Conservation (phyloP, 2,888 invertebrate species). For the Nomada ferruginata region DNA sequence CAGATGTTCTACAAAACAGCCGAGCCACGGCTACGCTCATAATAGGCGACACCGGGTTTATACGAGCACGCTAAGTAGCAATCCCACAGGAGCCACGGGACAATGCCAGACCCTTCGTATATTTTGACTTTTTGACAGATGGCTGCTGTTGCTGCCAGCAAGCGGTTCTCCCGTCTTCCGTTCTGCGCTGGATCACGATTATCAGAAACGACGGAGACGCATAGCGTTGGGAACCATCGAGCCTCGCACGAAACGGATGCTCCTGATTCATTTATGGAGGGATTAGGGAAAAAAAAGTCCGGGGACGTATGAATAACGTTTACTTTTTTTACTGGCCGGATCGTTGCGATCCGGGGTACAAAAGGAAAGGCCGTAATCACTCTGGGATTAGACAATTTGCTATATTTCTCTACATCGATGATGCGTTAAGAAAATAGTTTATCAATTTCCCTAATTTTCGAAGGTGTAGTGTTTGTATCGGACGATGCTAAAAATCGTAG, state of each 20-base stretch:
- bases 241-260: constrained; percentile 42
- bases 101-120: constrained; percentile 81
- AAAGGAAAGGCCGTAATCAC: constrained; percentile 21
- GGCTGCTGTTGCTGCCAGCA: constrained; percentile 69
- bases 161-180: constrained; percentile 54
- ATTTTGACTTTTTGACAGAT: constrained; percentile 85
- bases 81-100: constrained; percentile 81
- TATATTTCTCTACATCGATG: background rate
- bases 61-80: constrained; percentile 83
- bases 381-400: constrained; percentile 39
- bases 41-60: constrained; percentile 77
- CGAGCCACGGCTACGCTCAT: constrained; percentile 72
- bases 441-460: too few relatives aligned
- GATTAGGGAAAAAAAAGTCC: constrained; percentile 43
- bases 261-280: constrained; percentile 53
- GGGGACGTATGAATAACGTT: constrained; percentile 24
- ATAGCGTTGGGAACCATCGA: constrained; percentile 32
- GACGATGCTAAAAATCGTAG: too few relatives aligned
- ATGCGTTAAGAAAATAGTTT: background rate
- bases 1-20: constrained; percentile 83
- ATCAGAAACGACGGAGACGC: background rate
- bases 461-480: background rate
- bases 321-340: constrained; percentile 40
- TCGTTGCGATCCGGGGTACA: constrained; percentile 8
- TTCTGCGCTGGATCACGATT: constrained; percentile 24